These are phyloP conservation scores for Diarsia rubi DNA, from an alignment of 2,888 invertebrate species.

Conservation along the genomic window DNA sequence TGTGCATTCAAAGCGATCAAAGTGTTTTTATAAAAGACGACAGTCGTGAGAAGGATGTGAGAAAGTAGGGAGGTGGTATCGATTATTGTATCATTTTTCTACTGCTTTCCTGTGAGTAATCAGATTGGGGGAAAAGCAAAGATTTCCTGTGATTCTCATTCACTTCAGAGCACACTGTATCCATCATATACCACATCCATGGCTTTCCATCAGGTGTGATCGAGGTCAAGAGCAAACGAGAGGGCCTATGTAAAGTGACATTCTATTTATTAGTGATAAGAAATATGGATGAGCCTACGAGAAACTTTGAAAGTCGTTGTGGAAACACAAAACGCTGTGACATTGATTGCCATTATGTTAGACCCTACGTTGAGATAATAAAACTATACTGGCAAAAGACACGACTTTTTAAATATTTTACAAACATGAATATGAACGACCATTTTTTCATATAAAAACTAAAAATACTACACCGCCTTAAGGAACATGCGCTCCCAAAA, in stretches of 20 bases:
- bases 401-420: not conserved
- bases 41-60: slow-evolving; percentile 45
- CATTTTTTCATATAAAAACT: too few relatives aligned
- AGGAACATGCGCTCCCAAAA: not conserved
- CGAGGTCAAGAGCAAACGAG: not conserved
- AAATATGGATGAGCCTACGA: not conserved
- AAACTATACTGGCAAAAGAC: not conserved
- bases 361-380: not conserved
- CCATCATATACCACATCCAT: too few relatives aligned
- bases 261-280: not conserved
- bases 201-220: too few relatives aligned
- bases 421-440: too few relatives aligned
- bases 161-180: too few relatives aligned
- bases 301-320: not conserved
- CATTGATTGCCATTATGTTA: not conserved
- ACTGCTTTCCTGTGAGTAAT: not conserved
- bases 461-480: not conserved
- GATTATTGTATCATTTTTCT: not conserved
- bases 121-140: not conserved
- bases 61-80: slow-evolving; percentile 13
- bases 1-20: slow-evolving; percentile 78
- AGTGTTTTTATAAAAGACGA: slow-evolving; percentile 77
- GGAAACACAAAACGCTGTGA: not conserved
- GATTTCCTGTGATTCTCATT: not conserved
- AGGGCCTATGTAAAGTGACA: not conserved